Evolutionary conservation across 1,140 invertebrate genomes (phyloP), one percentile per base, ranked within the genome.

Genomic region (Drosophila kikkawai): DNA sequence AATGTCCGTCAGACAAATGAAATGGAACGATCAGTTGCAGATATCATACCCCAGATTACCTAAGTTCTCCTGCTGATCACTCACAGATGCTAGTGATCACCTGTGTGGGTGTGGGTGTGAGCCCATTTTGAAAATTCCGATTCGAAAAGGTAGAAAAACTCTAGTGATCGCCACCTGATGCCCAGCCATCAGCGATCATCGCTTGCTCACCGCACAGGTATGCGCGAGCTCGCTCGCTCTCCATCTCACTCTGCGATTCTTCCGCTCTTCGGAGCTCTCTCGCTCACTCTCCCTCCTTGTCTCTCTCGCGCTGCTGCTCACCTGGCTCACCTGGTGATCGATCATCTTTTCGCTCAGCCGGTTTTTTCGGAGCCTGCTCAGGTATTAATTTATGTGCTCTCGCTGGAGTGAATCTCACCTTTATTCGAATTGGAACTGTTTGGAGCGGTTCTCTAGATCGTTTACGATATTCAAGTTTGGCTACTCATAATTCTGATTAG

Each of bases 271-370:
- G 12, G 17, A 7, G 36, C 19, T 8, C 53, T 56, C 34, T 59
- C 39, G 0, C 26, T 58, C 36, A 56, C 60, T 66, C 48, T 55
- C 47, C 41, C 42, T 41, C 55, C 50, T n/a, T 11, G 2, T 48
- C 60, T 42, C 26, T 45, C 39, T 51, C 45, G 51, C 51, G 34
- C 41, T 63, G 39, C 47, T 44, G 68, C 51, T 56, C 56, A 64
- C 53, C 55, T 77, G 80, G 65, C 57, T 63, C 60, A 65, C 53
- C 57, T 79, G 80, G 66, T 88, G 82, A 90, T 90, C 82, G 86
- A 90, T 90, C 85, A 91, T 90, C 79, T 76, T 84, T 82, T 45
- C 53, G 85, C 85, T 91, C 75, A 79, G 82, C 86, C 78, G 69
- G 77, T 79, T 80, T 71, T 45, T 57, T 39, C 51, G 51, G 41